Evolutionary conservation across 2,797 vertebrate genomes (phyloP).

Genomic region (Podargus strigoides): DNA sequence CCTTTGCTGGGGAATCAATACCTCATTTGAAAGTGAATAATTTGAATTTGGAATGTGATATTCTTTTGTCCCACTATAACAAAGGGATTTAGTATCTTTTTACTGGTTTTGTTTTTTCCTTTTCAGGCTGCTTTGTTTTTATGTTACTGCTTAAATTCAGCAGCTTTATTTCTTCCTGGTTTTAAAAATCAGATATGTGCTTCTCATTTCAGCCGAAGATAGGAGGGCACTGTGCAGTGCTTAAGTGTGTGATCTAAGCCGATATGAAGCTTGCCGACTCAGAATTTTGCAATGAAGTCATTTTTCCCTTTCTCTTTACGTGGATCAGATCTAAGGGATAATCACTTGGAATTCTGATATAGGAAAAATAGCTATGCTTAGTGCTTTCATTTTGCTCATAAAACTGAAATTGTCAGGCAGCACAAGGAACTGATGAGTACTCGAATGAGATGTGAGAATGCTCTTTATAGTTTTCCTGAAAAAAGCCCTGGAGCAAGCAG

Average conservation of each 20-base stretch:
- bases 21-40: neutral
- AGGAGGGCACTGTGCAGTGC: neutral
- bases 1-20: neutral
- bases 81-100: constrained; percentile 66
- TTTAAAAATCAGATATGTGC: constrained; percentile 31
- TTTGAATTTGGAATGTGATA: neutral
- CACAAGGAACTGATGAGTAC: neutral
- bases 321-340: neutral
- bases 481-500: neutral
- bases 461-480: constrained; percentile 17
- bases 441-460: constrained; percentile 11
- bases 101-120: constrained; percentile 26
- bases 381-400: neutral
- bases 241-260: neutral
- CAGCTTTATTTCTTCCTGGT: constrained; percentile 52
- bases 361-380: neutral
- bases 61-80: constrained; percentile 30
- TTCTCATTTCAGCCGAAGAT: neutral
- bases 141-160: constrained; percentile 40
- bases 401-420: neutral
- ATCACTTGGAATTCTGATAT: neutral
- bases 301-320: neutral
- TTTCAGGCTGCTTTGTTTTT: constrained; percentile 57
- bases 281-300: neutral
- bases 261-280: neutral